Base-by-base conservation (phyloP, 2,888 invertebrate genomes). In the Aporophyla nigra region DNA sequence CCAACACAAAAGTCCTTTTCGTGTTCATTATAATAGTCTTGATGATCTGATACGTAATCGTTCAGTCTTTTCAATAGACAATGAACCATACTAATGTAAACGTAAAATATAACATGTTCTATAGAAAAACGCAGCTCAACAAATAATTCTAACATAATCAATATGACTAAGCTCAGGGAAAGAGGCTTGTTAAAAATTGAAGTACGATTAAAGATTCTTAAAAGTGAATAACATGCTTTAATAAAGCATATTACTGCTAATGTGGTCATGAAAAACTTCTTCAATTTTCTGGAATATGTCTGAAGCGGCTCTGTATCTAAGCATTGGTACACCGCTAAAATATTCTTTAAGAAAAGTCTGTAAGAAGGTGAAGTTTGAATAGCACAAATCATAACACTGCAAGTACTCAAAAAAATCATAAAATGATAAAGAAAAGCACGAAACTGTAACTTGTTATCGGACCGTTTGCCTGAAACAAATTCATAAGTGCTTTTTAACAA, bases 81-180 rank as follows among this genome's bases (percentile, higher is more conserved):
- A 4, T 40, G 40, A 7, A 40, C 7, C 40, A 40, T 40, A 7
- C 7, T 40, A 19, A 78, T 56, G 14, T 70, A 69, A 40, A 54
- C 16, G 27, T 70, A 78, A 43, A 77, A 78, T 43, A 70, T 56
- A 56, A 61, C 27, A 51, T 74, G 74, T 33, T 70, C 51, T 12
- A 77, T 40, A 19, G 27, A 40, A 51, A 78, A 78, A 40, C 78
- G 78, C 16, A 62, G 14, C 43, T 76, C 69, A 12, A 33, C n/a
- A 7, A 54, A 19, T 19, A 49, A 5, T 40, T 62, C 62, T 4
- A 19, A 1, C 27, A 2, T 0, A 5, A 21, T 14, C 10, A 33
- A 4, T 3, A 69, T 0, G 19, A 51, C 1, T 0, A 3, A 14
- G 4, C 10, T 5, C 1, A 1, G 2, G 5, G 24, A 12, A 10